A percentile compares a stretch with the other conserved stretches of the same genome.
These are phyloP conservation scores for Boulengeromyrus knoepffleri DNA, from an alignment of 2,113 vertebrate genomes.

Conservation along the genomic window DNA sequence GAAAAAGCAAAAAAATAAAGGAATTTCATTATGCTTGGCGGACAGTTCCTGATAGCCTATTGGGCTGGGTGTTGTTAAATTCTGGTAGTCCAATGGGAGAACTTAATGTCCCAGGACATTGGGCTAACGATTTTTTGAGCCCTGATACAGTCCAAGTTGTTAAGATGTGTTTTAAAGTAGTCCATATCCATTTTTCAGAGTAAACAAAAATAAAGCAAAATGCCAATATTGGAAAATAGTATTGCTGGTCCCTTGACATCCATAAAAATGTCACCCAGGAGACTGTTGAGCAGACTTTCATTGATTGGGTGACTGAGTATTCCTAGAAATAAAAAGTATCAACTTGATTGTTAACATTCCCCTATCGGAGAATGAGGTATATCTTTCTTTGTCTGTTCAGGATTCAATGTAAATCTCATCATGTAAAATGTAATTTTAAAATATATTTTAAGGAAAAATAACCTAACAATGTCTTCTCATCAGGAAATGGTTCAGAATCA, in stretches of 20 bases:
- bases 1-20: too few relatives aligned
- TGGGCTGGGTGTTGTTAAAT: neutral
- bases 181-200: neutral
- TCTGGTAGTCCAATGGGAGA: neutral
- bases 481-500: neutral
- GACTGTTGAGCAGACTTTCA: neutral
- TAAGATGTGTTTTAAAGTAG: neutral
- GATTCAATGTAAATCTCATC: neutral
- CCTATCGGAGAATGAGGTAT: neutral
- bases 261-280: neutral
- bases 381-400: neutral
- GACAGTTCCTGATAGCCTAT: neutral
- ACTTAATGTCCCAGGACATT: neutral
- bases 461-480: neutral
- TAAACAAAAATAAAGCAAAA: neutral
- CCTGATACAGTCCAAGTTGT: neutral
- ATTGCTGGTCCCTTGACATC: neutral
- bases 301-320: neutral
- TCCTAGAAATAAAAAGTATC: neutral
- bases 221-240: neutral
- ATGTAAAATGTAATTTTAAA: neutral
- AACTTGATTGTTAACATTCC: neutral
- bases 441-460: neutral
- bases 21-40: too few relatives aligned
- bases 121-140: neutral